Evolutionary conservation across 2,113 vertebrate genomes (phyloP).

Genomic region (Gambusia affinis): DNA sequence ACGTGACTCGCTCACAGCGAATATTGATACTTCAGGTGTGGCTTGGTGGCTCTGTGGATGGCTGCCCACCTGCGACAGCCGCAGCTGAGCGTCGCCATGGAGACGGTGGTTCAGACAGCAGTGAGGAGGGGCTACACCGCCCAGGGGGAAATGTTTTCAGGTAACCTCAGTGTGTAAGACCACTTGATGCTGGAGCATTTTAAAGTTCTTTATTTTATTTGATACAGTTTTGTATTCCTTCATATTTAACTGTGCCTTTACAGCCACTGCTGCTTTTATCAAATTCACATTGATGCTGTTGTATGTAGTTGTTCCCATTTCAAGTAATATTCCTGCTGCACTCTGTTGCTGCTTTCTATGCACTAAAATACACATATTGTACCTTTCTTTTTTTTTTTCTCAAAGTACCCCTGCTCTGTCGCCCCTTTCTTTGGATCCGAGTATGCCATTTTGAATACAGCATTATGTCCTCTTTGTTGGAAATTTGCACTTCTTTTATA

Average conservation of each 20-base stretch:
- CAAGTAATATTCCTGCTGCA: too few relatives aligned
- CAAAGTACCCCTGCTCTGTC: too few relatives aligned
- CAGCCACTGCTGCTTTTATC: too few relatives aligned
- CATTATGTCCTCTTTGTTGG: too few relatives aligned
- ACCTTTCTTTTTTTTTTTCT: too few relatives aligned
- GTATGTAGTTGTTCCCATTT: too few relatives aligned
- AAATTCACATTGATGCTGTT: too few relatives aligned
- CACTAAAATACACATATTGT: too few relatives aligned
- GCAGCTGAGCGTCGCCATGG: constrained; percentile 64
- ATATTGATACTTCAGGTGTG: constrained; percentile 77
- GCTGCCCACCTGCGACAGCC: constrained; percentile 77
- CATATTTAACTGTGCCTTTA: neutral
- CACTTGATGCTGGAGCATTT: neutral
- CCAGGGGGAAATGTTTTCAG: constrained; percentile 94
- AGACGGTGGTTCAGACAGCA: constrained; percentile 79
- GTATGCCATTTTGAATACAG: too few relatives aligned
- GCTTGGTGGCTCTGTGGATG: constrained; percentile 92
- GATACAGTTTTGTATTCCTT: neutral
- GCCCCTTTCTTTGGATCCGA: too few relatives aligned
- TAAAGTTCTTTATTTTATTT: neutral
- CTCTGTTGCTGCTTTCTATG: too few relatives aligned
- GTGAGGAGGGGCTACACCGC: constrained; percentile 80
- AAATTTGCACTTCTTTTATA: too few relatives aligned
- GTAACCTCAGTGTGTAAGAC: constrained; percentile 44
- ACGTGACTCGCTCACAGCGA: constrained; percentile 7